Base-by-base conservation (phyloP, 1,140 invertebrate species). In the Apis florea region DNA sequence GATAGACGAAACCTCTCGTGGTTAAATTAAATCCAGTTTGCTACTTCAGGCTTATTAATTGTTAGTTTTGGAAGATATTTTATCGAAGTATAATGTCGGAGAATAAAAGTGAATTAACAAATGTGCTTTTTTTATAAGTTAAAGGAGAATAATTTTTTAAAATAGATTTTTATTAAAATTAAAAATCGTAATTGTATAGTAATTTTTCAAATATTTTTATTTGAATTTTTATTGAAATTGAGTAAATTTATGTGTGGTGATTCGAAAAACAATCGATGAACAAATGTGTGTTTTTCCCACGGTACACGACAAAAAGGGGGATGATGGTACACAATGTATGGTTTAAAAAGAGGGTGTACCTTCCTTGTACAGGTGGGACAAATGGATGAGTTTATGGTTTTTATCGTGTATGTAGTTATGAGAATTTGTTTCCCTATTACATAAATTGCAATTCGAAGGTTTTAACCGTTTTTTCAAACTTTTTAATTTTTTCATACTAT, bases 351-450 rank as follows among this genome's bases (percentile, higher is more conserved):
- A 26, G 74, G 79, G 75, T 85, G 66, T 63, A 71, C 75, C 54
- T 83, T 76, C 64, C 85, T 69, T n/a, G 53, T 71, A 85, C 84
- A 86, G 84, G 85, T 86, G 85, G 84, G 76, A 76, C 61, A 71
- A 75, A 75, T 26, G 54, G 73, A 77, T 40, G 73, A 72, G 56
- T 83, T 86, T 74, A 82, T 67, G 61, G 51, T 83, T 71, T 75
- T 75, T 56, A 67, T 21, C 31, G 31, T 61, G 15, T 49, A n/a
- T 73, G n/a, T 58, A 74, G 24, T 53, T 76, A 86, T 83, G 84
- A 84, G 80, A 83, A 86, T 51, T 64, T 53, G 69, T 31, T 51
- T 61, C 53, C 26, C 49, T 49, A 9, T 21, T 19, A 54, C 58
- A 85, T 58, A 72, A 85, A 51, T 85, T 40, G 61, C 19, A 17